Evolutionary conservation across 2,888 invertebrate genomes (phyloP), one percentile per base, ranked within the genome.

Genomic region (Andrena chrysosceles): DNA sequence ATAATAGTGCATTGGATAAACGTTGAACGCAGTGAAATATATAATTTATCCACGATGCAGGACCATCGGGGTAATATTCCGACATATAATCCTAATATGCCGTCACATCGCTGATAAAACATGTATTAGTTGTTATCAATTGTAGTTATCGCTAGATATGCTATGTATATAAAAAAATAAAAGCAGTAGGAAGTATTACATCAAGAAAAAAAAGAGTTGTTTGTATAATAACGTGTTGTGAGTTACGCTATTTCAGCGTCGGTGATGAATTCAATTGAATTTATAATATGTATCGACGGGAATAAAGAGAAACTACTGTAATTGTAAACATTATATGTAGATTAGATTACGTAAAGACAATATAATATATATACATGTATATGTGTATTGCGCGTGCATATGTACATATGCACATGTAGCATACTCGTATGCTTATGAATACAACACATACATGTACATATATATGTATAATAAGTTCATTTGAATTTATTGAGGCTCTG

Each of bases 61-160:
- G 72, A 63, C 62, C 72, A 33, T 73, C 56, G 74, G 79, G 59
- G 8, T 66, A 31, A 35, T 26, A 29, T 29, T 33, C 10, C 33
- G 31, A 49, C 31, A n/a, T n/a, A 13, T 23, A 59, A 31, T 49
- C 60, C 59, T 70, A 62, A 48, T 13, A 49, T 33, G 13, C 23
- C 62, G 60, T 33, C n/a, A 10, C 42, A 49, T 56, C 33, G 59
- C 49, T 13, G 52, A 70, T 66, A 66, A 60, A 63, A n/a, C 29
- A 64, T 83, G 69, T 88, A 87, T 89, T 86, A 84, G 83, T 90
- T 91, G 90, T 89, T 88, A 90, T 81, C 85, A 87, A 87, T 84
- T 86, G 90, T 93, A 93, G 93, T 93, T 90, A 92, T 82, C 88
- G 91, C 91, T 93, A 92, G 92, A 92, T 83, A 87, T 90, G 91